Conservation (phyloP, 2,888 invertebrate species). For the Digitonthophagus gazella region DNA sequence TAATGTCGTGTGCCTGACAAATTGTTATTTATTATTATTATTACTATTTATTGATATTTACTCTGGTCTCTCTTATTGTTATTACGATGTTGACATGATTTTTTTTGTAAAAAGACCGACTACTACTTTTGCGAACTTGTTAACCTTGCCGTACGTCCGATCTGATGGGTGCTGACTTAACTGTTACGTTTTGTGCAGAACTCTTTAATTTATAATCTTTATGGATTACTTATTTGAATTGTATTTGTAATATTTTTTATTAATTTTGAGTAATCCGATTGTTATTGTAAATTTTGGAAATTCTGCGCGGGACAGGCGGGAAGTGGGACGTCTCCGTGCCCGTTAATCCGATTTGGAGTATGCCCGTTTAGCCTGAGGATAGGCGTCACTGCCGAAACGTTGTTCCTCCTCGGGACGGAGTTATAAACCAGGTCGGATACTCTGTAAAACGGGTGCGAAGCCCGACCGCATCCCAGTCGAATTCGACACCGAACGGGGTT, state of each 20-base stretch:
- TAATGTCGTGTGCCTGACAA: constrained; percentile 31
- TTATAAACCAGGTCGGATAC: constrained; percentile 40
- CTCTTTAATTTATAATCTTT: constrained; percentile 38
- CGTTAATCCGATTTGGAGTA: constrained; percentile 40
- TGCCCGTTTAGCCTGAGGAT: constrained; percentile 13
- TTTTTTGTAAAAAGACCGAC: constrained; percentile 20
- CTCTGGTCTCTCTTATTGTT: constrained; percentile 17
- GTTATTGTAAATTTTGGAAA: constrained; percentile 36
- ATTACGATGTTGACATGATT: constrained; percentile 23
- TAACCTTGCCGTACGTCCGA: constrained; percentile 17
- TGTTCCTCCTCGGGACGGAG: constrained; percentile 1
- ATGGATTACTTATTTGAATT: neutral
- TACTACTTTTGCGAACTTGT: constrained; percentile 14
- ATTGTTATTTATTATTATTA: constrained; percentile 22
- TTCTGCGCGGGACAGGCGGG: constrained; percentile 44
- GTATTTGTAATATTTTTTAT: neutral
- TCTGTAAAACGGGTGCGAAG: constrained; percentile 45
- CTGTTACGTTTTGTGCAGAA: constrained; percentile 47
- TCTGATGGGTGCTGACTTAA: constrained; percentile 33
- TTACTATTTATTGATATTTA: constrained; percentile 19
- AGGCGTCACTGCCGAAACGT: constrained; percentile 4
- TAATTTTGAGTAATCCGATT: neutral
- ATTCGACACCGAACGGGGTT: constrained; percentile 12
- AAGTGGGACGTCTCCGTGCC: constrained; percentile 23
- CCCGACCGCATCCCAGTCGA: constrained; percentile 21